phyloP scores from a whole-genome alignment of 2,113 vertebrate genomes.

The Sebastes fasciatus region DNA sequence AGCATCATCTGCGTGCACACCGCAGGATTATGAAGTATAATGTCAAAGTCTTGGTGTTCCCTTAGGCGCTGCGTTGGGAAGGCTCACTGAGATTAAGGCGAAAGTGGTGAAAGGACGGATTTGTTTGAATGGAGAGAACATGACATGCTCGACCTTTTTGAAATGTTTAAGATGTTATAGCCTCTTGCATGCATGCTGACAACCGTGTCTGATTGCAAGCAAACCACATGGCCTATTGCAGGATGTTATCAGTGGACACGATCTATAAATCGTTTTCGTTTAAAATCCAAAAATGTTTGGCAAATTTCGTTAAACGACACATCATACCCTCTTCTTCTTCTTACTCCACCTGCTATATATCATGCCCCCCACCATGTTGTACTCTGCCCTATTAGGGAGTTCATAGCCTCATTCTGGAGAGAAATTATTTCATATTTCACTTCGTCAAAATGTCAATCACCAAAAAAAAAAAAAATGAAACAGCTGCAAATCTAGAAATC shows the following conservation, averaged over 20 bases:
- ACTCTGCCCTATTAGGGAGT: conserved; percentile 26
- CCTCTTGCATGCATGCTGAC: conserved; percentile 43
- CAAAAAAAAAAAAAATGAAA: conserved; percentile 62
- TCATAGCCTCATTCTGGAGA: conserved; percentile 42
- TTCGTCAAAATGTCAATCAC: conserved; percentile 64
- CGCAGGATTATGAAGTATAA: conserved; percentile 55
- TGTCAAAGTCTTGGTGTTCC: conserved; percentile 50
- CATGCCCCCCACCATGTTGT: neutral
- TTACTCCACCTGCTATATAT: conserved; percentile 37
- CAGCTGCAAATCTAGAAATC: conserved; percentile 70
- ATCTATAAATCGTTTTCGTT: neutral
- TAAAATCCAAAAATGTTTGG: neutral
- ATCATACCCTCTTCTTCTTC: neutral
- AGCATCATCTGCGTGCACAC: conserved; percentile 28
- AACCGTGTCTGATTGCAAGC: conserved; percentile 60
- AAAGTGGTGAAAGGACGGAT: conserved; percentile 71
- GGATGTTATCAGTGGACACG: neutral
- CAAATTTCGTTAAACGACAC: neutral
- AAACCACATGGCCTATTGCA: neutral
- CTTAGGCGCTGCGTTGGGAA: conserved; percentile 52
- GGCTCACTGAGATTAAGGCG: conserved; percentile 55
- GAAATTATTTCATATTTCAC: conserved; percentile 62
- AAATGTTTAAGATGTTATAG: conserved; percentile 55
- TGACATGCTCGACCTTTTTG: conserved; percentile 60
- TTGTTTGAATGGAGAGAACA: conserved; percentile 61